Evolutionary conservation across 2,888 invertebrate genomes (phyloP).

Genomic region (Athripsodes cinereus): DNA sequence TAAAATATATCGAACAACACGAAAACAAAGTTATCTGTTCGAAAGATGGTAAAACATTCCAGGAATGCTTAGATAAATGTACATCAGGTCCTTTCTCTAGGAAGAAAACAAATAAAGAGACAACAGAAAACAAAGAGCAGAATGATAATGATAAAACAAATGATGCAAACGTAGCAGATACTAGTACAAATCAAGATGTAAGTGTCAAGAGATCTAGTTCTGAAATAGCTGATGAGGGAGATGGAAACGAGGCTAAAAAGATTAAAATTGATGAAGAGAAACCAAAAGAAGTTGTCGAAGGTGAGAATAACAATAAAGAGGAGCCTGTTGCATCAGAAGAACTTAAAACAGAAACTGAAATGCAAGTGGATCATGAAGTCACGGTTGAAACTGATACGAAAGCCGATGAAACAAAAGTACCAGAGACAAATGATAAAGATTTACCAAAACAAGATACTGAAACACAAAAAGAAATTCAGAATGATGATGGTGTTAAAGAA

Average conservation of each 20-base stretch:
- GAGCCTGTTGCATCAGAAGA: background rate
- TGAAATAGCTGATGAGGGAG: slow-evolving; percentile 19
- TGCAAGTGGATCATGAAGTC: background rate
- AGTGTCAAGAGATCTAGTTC: slow-evolving; percentile 33
- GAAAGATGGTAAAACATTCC: slow-evolving; percentile 55
- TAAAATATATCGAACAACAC: slow-evolving; percentile 77
- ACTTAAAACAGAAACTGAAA: background rate
- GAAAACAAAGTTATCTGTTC: slow-evolving; percentile 61
- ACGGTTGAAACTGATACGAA: background rate
- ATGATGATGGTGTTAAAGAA: background rate
- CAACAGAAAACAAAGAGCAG: slow-evolving; percentile 12
- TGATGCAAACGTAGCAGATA: slow-evolving; percentile 7
- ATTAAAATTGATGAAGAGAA: slow-evolving; percentile 2
- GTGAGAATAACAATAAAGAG: background rate
- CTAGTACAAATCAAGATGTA: slow-evolving; percentile 32
- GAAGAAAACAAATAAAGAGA: slow-evolving; percentile 36
- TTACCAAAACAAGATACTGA: background rate
- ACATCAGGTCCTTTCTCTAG: slow-evolving; percentile 39
- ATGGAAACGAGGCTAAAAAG: slow-evolving; percentile 40
- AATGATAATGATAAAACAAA: background rate
- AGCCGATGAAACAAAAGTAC: slow-evolving; percentile 31
- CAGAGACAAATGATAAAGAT: background rate
- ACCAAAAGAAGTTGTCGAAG: slow-evolving; percentile 4
- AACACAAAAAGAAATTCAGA: background rate
- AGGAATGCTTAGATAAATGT: slow-evolving; percentile 50